Conservation (phyloP, 1,140 invertebrate species). For the Meteorus sp. region DNA sequence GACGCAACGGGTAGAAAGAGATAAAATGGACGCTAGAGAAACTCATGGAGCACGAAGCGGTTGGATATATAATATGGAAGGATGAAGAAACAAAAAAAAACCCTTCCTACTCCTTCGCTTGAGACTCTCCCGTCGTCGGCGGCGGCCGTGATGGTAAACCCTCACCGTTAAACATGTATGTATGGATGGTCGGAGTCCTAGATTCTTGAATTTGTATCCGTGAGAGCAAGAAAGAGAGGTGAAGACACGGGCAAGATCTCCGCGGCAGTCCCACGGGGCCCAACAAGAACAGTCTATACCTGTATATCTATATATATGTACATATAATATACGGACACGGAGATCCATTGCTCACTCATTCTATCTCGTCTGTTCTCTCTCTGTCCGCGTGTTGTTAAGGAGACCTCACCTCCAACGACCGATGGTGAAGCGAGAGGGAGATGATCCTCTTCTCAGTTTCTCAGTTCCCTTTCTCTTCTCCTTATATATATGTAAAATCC, state of each 20-base stretch:
- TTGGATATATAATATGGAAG: no score
- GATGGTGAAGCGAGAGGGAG: constrained; percentile 4
- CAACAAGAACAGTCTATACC: constrained; percentile 17
- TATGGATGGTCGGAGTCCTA: constrained; percentile 22
- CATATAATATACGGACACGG: neutral
- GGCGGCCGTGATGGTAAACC: constrained; percentile 1
- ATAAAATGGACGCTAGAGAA: neutral
- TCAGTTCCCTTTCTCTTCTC: constrained; percentile 25
- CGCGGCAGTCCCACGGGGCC: constrained; percentile 47
- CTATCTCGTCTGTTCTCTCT: constrained; percentile 33
- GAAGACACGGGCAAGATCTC: constrained; percentile 30
- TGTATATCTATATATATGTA: constrained; percentile 4
- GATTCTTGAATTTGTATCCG: constrained; percentile 33
- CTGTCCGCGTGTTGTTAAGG: constrained; percentile 15
- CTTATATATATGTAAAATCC: neutral
- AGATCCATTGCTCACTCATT: no score
- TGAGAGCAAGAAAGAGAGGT: constrained; percentile 16
- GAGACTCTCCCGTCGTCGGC: neutral
- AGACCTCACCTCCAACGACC: constrained; percentile 8
- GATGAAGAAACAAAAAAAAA: constrained; percentile 7
- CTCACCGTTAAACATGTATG: constrained; percentile 5
- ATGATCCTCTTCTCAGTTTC: constrained; percentile 30
- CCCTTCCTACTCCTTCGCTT: constrained; percentile 4
- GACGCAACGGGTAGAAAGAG: constrained; percentile 16
- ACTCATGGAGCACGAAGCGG: constrained; percentile 6